Base-by-base conservation (phyloP, 2,113 vertebrate species). In the Globicephala melas region DNA sequence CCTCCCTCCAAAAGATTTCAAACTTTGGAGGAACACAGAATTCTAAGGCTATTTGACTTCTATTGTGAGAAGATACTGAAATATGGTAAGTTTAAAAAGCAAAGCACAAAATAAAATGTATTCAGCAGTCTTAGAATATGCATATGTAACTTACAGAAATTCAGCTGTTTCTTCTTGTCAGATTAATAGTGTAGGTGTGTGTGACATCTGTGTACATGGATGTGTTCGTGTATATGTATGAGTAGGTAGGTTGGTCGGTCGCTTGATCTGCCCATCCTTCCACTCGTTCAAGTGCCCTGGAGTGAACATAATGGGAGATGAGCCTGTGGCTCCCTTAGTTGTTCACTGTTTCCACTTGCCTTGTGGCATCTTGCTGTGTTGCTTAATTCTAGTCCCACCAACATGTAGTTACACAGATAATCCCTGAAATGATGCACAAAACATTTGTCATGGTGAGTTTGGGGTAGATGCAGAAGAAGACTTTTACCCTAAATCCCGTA, bases 231-330 rank as follows among this genome's bases (percentile, higher is more conserved):
- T 87, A n/a, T 23, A 11, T 63, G 26, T 71, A 4, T 3, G 31
- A 20, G 3, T 21, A 10, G 68, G 28, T 20, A 0, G 65, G 9
- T 11, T 18, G 26, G 5, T 13, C 3, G 0, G 12, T 31, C 5
- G 62, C 1, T 23, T 36, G 53, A 60, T n/a, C 38, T 36, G 31
- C 60, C 65, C 28, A 2, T 13, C 65, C 8, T 58, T n/a, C 68
- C 4, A 2, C 7, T 63, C 17, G 0, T 25, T 23, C 53, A 10
- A 9, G 23, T 44, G 60, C 68, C 68, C 13, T n/a, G 17, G 28
- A 38, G 17, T 53, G 55, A 21, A 1, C 1, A 4, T 21, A 1
- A 14, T 13, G 77, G 62, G 38, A 33, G 21, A 36, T 26, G 26
- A 13, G 53, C 70, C 25, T 5, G 47, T 33, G 26, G 36, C 41